phyloP scores from a whole-genome alignment of 2,888 invertebrate genomes.

The Diabrotica balteata region DNA sequence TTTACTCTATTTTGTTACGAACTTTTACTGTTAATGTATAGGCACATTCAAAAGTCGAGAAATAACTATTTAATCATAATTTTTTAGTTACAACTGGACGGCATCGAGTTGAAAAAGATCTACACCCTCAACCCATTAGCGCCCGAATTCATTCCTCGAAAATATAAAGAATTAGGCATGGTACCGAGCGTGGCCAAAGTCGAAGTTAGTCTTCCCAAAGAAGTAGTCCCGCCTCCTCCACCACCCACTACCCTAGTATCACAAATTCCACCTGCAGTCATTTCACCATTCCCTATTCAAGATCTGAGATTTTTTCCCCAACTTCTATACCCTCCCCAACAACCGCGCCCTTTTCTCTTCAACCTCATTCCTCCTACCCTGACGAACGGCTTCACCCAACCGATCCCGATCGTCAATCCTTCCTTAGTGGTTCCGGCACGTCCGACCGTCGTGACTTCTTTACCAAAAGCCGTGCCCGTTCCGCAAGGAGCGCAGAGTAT shows the following conservation, averaged over 20 bases:
- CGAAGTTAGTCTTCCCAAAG: slow-evolving; percentile 27
- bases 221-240: slow-evolving; percentile 31
- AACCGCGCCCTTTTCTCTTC: slow-evolving; percentile 40
- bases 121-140: slow-evolving; percentile 84
- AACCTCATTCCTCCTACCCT: slow-evolving; percentile 41
- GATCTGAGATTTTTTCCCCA: slow-evolving; percentile 41
- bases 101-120: slow-evolving; percentile 76
- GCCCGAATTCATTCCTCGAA: slow-evolving; percentile 78
- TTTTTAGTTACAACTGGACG: slow-evolving; percentile 68
- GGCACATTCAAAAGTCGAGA: no score
- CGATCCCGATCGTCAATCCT: slow-evolving; percentile 47
- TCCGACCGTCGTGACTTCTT: slow-evolving; percentile 29
- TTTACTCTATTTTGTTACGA: background rate
- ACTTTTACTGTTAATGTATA: no score
- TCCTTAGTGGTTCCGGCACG: slow-evolving; percentile 43
- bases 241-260: slow-evolving; percentile 31
- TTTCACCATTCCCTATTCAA: slow-evolving; percentile 35
- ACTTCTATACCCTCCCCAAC: slow-evolving; percentile 41
- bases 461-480: slow-evolving; percentile 22
- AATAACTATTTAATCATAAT: background rate
- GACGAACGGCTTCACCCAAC: slow-evolving; percentile 38
- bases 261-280: slow-evolving; percentile 34
- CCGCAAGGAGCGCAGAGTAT: slow-evolving; percentile 22
- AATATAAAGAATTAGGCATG: slow-evolving; percentile 54
- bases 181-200: slow-evolving; percentile 26